phyloP scores from a whole-genome alignment of 1,140 invertebrate genomes.

The Dufourea novaeangliae region DNA sequence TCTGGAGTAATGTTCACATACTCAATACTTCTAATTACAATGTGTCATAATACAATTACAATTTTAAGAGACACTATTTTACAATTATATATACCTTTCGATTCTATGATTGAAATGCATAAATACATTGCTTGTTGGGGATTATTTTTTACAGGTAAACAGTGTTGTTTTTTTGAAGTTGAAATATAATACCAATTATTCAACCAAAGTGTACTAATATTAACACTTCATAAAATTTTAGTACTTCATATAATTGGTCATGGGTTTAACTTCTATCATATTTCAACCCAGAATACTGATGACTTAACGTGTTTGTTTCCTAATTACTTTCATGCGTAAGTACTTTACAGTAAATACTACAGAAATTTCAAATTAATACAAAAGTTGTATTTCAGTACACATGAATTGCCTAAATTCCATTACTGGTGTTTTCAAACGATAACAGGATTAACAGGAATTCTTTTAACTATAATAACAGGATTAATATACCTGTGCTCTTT shows the following conservation, averaged over 20 bases:
- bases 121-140: not conserved
- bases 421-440: not conserved
- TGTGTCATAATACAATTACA: not conserved
- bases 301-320: not conserved
- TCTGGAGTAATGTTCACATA: constrained; percentile 3
- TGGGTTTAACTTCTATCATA: constrained; percentile 2
- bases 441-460: not conserved
- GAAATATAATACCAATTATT: not conserved
- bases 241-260: not conserved
- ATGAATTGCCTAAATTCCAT: not conserved
- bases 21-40: not conserved
- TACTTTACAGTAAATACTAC: not conserved
- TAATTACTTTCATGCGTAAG: not conserved
- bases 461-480: not conserved
- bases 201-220: not conserved
- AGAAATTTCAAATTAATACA: not conserved
- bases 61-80: not conserved
- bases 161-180: not conserved
- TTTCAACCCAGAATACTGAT: not conserved
- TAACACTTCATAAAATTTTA: not conserved
- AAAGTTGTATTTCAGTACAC: not conserved
- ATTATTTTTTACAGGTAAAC: not conserved
- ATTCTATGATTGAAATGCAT: constrained; percentile 2
- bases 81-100: not conserved
- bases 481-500: not conserved